phyloP scores from a whole-genome alignment of 2,888 invertebrate genomes.

The Drosophila leonis region DNA sequence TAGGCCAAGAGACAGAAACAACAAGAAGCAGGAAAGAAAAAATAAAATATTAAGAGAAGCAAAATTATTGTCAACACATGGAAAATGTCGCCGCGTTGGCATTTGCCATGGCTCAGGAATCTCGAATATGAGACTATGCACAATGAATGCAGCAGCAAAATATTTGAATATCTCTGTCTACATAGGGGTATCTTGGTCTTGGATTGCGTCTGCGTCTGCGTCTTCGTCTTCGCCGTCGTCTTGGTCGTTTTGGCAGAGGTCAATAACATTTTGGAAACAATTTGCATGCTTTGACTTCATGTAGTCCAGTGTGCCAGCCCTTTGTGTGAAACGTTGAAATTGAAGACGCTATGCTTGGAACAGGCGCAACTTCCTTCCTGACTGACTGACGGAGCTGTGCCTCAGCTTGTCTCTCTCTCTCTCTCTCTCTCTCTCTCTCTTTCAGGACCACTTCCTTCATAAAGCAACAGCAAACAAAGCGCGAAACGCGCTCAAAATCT shows the following conservation, averaged over 20 bases:
- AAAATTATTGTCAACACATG: conserved; percentile 66
- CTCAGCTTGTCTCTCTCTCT: conserved; percentile 29
- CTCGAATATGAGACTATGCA: conserved; percentile 13
- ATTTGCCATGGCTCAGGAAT: conserved; percentile 29
- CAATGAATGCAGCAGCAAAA: conserved; percentile 11
- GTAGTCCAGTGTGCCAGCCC: conserved; percentile 3
- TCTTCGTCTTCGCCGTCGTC: neutral
- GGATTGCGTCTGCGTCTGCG: neutral
- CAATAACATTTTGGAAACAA: conserved; percentile 63
- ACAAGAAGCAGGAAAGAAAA: neutral
- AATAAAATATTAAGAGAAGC: conserved; percentile 6
- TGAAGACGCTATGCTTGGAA: conserved; percentile 29
- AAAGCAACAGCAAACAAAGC: conserved; percentile 24
- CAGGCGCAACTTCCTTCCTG: conserved; percentile 75
- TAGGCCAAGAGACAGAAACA: conserved; percentile 8
- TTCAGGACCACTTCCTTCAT: conserved; percentile 52
- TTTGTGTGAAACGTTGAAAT: conserved; percentile 37
- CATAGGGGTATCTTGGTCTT: conserved; percentile 8
- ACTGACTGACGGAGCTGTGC: conserved; percentile 37
- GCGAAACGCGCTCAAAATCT: conserved; percentile 4
- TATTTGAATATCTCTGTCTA: conserved; percentile 26
- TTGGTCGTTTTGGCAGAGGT: conserved; percentile 44
- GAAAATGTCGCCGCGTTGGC: conserved; percentile 54
- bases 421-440: conserved; percentile 32
- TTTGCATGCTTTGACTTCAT: conserved; percentile 51